Evolutionary conservation across 2,888 invertebrate genomes (phyloP), one percentile per base, ranked within the genome.

Genomic region (Torymus tubicola): DNA sequence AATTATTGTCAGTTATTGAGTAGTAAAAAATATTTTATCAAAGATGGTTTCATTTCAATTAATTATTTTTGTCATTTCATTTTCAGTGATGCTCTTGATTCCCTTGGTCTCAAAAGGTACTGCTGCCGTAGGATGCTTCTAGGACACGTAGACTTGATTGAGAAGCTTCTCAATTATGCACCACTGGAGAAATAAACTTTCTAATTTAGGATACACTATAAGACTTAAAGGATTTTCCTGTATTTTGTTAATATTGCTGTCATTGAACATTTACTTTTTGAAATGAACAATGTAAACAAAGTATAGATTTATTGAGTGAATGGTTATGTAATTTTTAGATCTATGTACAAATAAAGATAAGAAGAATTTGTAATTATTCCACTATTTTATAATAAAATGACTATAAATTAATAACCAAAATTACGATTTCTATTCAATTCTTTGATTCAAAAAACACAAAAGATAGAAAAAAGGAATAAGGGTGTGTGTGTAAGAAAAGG

Each of bases 141-240:
- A 0, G 97, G 99, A 8, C 99, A 99, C 90, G 99, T 99, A 0
- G 99, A 99, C 91, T 93, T 99, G n/a, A 99, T 99, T 91, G 99
- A 99, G 91, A 99, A 99, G 91, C 93, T 99, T n/a, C 94, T 99
- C 60, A 99, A 99, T 93, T 99, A 99, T 91, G 98, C 99, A 50
- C 99, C 99, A 0, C 92, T 99, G 75, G 99, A 99, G 90, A 99
- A 99, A 91, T 98, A 93, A 91, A 86, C 11, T 12, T 42, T 14
- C 58, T 63, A 42, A 58, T 52, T 60, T 16, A 24, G 42, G 42
- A 42, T 42, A 8, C 42, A 42, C 42, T 42, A 42, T 42, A 8
- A 8, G 42, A 42, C 8, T 42, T 42, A 18, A n/a, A 24, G 24
- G 16, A 42, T 16, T 61, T 24, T 24, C 12, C 14, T 57, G 5